Evolutionary conservation across 2,888 invertebrate genomes (phyloP).

Genomic region (Toxonevra muliebris): DNA sequence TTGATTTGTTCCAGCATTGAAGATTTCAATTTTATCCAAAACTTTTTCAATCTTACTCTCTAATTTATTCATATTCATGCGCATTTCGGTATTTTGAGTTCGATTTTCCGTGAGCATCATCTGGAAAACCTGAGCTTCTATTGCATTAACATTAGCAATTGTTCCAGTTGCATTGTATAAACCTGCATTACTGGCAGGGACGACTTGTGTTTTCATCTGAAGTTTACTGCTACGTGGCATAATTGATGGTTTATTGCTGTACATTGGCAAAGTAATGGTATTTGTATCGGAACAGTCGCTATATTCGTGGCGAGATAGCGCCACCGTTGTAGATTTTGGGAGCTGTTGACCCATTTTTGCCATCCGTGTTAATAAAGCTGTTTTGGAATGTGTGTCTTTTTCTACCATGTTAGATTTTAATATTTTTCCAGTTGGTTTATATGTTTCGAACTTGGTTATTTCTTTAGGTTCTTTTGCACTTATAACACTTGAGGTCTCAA

Average conservation of each 20-base stretch:
- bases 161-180: slow-evolving; percentile 6
- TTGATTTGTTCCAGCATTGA: slow-evolving; percentile 17
- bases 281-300: slow-evolving; percentile 66
- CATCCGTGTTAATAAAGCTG: slow-evolving; percentile 66
- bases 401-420: neutral
- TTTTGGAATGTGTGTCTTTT: slow-evolving; percentile 27
- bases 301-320: slow-evolving; percentile 23
- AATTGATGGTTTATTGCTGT: slow-evolving; percentile 36
- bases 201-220: slow-evolving; percentile 46
- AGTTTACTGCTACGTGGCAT: slow-evolving; percentile 37
- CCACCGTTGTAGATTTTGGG: slow-evolving; percentile 55
- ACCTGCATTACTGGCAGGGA: slow-evolving; percentile 24
- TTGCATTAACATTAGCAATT: slow-evolving; percentile 33
- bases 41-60: slow-evolving; percentile 73
- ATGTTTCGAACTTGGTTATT: no score
- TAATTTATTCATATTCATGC: slow-evolving; percentile 72
- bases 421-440: neutral
- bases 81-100: slow-evolving; percentile 73
- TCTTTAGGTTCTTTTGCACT: no score
- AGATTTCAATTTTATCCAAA: slow-evolving; percentile 66
- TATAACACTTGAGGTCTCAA: neutral
- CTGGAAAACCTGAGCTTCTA: slow-evolving; percentile 66
- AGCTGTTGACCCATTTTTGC: slow-evolving; percentile 68
- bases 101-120: slow-evolving; percentile 71
- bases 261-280: slow-evolving; percentile 30